These are phyloP conservation scores for Mormyrops boulengeri DNA, from an alignment of 2,797 vertebrate genomes.

Conservation along the genomic window DNA sequence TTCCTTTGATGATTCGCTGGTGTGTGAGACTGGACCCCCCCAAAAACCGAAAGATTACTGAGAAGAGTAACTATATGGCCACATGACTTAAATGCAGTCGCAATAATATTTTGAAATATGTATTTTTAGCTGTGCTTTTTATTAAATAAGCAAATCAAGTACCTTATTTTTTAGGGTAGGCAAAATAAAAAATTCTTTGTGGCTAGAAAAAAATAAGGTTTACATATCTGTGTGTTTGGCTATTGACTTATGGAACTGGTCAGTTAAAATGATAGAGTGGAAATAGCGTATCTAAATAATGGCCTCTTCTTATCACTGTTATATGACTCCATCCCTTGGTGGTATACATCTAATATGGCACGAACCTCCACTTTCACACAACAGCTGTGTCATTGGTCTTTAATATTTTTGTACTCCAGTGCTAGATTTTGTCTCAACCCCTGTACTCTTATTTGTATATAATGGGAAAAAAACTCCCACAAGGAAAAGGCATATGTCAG, in stretches of 20 bases:
- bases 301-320: not conserved
- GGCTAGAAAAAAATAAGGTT: not conserved
- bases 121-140: not conserved
- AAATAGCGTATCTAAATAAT: not conserved
- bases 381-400: not conserved
- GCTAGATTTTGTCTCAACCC: not conserved
- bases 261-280: not conserved
- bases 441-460: not conserved
- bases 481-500: constrained; percentile 25
- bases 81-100: not conserved
- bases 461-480: constrained; percentile 11
- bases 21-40: not conserved
- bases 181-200: not conserved
- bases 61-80: not conserved
- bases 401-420: not conserved
- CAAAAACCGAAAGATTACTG: not conserved
- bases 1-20: not conserved
- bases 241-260: not conserved
- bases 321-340: not conserved
- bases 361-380: not conserved
- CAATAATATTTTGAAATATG: constrained; percentile 2
- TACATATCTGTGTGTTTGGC: not conserved
- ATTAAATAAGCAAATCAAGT: not conserved
- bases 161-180: not conserved
- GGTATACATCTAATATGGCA: not conserved